These are phyloP conservation scores for Phyllotis vaccarum DNA, from an alignment of 2,797 vertebrate genomes.

Conservation along the genomic window DNA sequence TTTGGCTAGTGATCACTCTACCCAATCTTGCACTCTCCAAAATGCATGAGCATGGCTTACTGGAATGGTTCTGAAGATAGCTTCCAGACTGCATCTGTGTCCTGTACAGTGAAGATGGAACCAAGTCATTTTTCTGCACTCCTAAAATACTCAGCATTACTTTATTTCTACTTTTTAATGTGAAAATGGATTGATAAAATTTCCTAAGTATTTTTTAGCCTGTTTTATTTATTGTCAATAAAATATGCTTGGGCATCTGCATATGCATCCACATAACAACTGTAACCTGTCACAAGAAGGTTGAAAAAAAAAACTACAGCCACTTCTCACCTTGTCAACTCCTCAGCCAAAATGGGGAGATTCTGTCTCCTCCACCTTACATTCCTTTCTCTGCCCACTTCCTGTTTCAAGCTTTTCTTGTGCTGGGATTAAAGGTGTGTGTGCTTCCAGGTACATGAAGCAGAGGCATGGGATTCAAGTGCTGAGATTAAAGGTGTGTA, in stretches of 20 bases:
- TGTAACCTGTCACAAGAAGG: constrained; percentile 74
- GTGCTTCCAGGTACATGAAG: no score
- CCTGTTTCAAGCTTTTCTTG: no score
- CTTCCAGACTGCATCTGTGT: not conserved
- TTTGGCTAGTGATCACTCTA: not conserved
- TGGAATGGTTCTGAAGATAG: not conserved
- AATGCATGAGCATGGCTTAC: not conserved
- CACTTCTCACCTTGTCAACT: no score
- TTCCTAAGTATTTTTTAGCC: constrained; percentile 73
- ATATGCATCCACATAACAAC: constrained; percentile 62
- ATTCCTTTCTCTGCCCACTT: no score
- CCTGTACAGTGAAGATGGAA: not conserved
- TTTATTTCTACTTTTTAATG: constrained; percentile 8
- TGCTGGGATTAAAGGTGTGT: no score
- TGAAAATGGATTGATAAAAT: constrained; percentile 58
- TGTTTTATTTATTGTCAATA: constrained; percentile 75
- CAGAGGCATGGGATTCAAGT: no score
- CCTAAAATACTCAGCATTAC: not conserved
- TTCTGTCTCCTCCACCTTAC: no score
- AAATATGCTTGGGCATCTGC: constrained; percentile 81
- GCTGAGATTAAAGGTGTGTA: no score
- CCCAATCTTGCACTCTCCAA: not conserved
- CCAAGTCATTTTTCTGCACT: not conserved
- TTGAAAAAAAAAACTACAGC: constrained; percentile 66
- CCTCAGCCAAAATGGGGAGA: no score